Conservation (phyloP, 2,113 vertebrate genomes). For the Psittacula cyanocephala region DNA sequence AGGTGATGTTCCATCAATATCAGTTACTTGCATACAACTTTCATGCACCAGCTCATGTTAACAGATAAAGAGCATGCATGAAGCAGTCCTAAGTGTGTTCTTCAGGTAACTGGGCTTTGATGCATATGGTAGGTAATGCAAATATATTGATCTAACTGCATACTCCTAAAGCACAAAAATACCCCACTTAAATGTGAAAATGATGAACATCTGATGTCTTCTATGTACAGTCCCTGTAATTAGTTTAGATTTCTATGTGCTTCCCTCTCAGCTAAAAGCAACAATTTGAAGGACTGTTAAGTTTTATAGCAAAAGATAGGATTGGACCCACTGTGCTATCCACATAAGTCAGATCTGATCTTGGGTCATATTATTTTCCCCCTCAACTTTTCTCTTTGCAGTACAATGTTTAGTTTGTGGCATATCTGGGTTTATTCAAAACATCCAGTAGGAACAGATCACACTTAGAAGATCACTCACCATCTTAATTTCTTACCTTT, state of each 20-base stretch:
- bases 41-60: not conserved
- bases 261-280: not conserved
- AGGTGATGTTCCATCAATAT: not conserved
- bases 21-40: not conserved
- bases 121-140: not conserved
- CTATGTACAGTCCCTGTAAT: not conserved
- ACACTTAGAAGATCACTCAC: not conserved
- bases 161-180: not conserved
- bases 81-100: not conserved
- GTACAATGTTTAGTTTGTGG: not conserved
- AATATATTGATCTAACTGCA: not conserved
- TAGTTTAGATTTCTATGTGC: not conserved
- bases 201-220: not conserved
- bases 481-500: conserved; percentile 77
- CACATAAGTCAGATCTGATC: not conserved
- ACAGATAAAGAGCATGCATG: not conserved
- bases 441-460: not conserved
- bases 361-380: not conserved
- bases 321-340: not conserved
- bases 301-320: not conserved
- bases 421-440: not conserved
- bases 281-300: not conserved
- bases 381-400: not conserved
- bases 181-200: not conserved
- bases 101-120: not conserved